Evolutionary conservation across 2,797 vertebrate species (phyloP).

Genomic region (Xenops minutus): DNA sequence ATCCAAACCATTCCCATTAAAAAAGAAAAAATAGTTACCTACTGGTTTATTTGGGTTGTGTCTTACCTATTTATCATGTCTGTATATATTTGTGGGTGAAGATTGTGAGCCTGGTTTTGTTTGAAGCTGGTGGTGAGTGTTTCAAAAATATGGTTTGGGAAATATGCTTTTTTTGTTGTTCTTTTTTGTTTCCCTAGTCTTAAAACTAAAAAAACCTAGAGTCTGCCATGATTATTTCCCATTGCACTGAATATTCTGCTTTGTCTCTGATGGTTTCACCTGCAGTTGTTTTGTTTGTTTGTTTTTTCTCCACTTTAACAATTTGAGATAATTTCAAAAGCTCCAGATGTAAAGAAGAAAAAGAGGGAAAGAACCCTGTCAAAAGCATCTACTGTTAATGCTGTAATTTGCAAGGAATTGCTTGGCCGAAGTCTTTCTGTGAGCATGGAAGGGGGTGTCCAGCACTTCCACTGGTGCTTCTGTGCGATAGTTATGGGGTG

Average conservation of each 20-base stretch:
- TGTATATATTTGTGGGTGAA: conserved; percentile 70
- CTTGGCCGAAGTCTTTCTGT: conserved; percentile 65
- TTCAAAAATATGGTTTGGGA: conserved; percentile 46
- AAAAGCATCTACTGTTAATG: conserved; percentile 15
- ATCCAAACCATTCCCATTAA: conserved; percentile 48
- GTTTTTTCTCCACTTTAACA: conserved; percentile 67
- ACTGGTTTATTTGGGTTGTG: conserved; percentile 26
- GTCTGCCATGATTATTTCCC: conserved; percentile 68
- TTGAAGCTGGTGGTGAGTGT: conserved; percentile 58
- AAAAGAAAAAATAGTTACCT: conserved; percentile 35
- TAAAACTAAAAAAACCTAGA: conserved; percentile 44
- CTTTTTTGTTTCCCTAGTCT: neutral
- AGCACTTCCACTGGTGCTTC: conserved; percentile 80
- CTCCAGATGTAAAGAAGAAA: conserved; percentile 77
- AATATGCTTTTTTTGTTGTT: neutral
- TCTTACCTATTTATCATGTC: conserved; percentile 73
- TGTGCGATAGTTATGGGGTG: conserved; percentile 78
- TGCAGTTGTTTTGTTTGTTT: conserved; percentile 70
- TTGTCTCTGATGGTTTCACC: conserved; percentile 76
- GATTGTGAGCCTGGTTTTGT: conserved; percentile 64
- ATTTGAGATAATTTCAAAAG: conserved; percentile 76
- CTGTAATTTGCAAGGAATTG: conserved; percentile 5
- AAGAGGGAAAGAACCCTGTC: conserved; percentile 18
- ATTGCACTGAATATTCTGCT: conserved; percentile 93
- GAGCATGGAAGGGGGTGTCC: conserved; percentile 30